These are phyloP conservation scores for Belgica antarctica DNA, from an alignment of 2,888 invertebrate species.

Conservation along the genomic window DNA sequence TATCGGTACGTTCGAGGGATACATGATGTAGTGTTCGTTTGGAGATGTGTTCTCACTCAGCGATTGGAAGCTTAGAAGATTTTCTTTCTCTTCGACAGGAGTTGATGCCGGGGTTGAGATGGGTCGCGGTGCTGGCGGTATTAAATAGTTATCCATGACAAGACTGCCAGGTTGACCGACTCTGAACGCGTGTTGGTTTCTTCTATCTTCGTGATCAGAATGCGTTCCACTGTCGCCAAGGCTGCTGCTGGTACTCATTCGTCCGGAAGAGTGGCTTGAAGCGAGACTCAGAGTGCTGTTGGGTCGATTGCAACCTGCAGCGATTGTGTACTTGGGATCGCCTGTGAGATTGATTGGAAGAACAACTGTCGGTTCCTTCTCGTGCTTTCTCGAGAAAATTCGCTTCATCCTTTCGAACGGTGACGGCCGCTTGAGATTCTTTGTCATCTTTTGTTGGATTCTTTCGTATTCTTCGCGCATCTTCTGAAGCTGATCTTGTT, in stretches of 20 bases:
- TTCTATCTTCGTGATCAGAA: slow-evolving; percentile 76
- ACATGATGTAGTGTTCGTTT: slow-evolving; percentile 54
- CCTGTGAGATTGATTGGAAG: slow-evolving; percentile 47
- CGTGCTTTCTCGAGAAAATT: slow-evolving; percentile 47
- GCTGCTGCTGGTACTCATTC: slow-evolving; percentile 76
- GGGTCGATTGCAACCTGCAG: slow-evolving; percentile 57
- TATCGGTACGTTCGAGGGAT: slow-evolving; percentile 55
- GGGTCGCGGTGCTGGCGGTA: slow-evolving; percentile 64
- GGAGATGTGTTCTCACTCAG: slow-evolving; percentile 4
- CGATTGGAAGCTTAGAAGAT: slow-evolving; percentile 45
- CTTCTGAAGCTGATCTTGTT: slow-evolving; percentile 75
- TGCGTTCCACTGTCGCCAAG: slow-evolving; percentile 80
- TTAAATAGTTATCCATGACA: slow-evolving; percentile 61
- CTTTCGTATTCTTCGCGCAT: slow-evolving; percentile 80
- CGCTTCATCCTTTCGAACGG: slow-evolving; percentile 75
- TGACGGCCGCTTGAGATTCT: slow-evolving; percentile 71
- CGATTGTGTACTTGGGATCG: slow-evolving; percentile 53
- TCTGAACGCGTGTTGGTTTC: slow-evolving; percentile 48
- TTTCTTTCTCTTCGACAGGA: slow-evolving; percentile 51
- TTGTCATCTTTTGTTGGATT: slow-evolving; percentile 74
- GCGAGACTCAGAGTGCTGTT: slow-evolving; percentile 67
- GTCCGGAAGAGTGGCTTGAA: slow-evolving; percentile 71
- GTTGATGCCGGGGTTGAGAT: slow-evolving; percentile 51
- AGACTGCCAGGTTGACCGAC: slow-evolving; percentile 51
- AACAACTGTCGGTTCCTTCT: not conserved